Evolutionary conservation across 2,113 vertebrate species (phyloP).

Genomic region (Aviceda subcristata): DNA sequence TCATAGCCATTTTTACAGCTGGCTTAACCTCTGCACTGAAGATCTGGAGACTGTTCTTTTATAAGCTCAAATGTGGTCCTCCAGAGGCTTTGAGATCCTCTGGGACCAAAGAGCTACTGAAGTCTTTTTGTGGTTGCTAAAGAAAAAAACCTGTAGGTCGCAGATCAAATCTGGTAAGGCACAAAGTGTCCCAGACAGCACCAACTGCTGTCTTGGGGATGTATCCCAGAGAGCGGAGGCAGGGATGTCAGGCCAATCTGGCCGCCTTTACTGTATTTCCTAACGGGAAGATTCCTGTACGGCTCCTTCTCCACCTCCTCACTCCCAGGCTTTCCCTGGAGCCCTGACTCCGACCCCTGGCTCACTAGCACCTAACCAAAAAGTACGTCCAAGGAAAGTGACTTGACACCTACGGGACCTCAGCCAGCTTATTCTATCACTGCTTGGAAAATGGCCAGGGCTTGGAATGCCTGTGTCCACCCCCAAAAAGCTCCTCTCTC

Average conservation of each 20-base stretch:
- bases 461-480: background rate
- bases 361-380: background rate
- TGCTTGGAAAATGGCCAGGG: background rate
- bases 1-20: background rate
- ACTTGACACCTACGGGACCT: background rate
- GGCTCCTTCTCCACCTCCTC: background rate
- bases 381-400: background rate
- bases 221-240: background rate
- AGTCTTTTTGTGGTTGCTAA: background rate
- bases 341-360: background rate
- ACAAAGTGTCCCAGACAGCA: background rate
- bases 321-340: background rate
- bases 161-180: background rate
- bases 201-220: background rate
- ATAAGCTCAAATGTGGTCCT: background rate
- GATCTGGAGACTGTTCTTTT: background rate
- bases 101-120: background rate
- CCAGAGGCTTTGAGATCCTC: background rate
- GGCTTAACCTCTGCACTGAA: background rate
- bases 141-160: background rate
- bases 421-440: background rate
- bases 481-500: background rate
- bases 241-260: background rate
- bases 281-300: background rate
- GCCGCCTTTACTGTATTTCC: background rate